phyloP scores from a whole-genome alignment of 2,113 vertebrate genomes.

The Oreochromis spilurus region DNA sequence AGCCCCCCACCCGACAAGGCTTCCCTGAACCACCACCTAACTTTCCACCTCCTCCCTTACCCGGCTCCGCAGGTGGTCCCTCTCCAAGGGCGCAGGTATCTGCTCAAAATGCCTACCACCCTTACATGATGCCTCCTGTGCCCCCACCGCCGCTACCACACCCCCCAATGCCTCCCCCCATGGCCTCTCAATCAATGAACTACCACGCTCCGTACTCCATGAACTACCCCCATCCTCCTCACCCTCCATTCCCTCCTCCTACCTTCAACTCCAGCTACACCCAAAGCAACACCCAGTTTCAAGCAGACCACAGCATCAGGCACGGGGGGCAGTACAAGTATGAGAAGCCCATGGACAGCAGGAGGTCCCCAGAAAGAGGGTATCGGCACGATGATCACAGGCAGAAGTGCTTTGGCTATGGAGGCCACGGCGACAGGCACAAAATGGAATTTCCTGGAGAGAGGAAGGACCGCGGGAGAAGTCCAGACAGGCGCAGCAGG shows the following conservation, averaged over 20 bases:
- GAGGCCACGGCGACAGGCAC: conserved; percentile 74
- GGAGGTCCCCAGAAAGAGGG: conserved; percentile 82
- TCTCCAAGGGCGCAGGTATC: conserved; percentile 62
- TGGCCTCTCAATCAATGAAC: conserved; percentile 78
- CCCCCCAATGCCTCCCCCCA: conserved; percentile 74
- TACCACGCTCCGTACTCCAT: conserved; percentile 84
- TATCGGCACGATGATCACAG: conserved; percentile 82
- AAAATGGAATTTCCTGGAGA: conserved; percentile 75
- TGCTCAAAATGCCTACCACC: conserved; percentile 80
- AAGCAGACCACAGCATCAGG: conserved; percentile 72
- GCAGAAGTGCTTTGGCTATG: conserved; percentile 79
- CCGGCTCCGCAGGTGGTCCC: conserved; percentile 67
- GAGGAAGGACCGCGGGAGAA: conserved; percentile 83
- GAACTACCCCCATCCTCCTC: conserved; percentile 79
- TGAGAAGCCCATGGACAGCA: conserved; percentile 75
- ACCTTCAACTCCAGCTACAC: conserved; percentile 76
- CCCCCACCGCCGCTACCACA: conserved; percentile 75
- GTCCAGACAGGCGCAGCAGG: conserved; percentile 74
- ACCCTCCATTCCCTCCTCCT: conserved; percentile 75
- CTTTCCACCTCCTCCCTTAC: conserved; percentile 85
- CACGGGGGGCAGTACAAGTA: conserved; percentile 77
- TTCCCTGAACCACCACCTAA: conserved; percentile 85
- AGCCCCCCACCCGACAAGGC: conserved; percentile 78
- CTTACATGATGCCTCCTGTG: conserved; percentile 81
- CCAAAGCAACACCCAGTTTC: conserved; percentile 69